These are phyloP conservation scores for Fregata magnificens DNA, from an alignment of 2,113 vertebrate genomes.

Conservation along the genomic window DNA sequence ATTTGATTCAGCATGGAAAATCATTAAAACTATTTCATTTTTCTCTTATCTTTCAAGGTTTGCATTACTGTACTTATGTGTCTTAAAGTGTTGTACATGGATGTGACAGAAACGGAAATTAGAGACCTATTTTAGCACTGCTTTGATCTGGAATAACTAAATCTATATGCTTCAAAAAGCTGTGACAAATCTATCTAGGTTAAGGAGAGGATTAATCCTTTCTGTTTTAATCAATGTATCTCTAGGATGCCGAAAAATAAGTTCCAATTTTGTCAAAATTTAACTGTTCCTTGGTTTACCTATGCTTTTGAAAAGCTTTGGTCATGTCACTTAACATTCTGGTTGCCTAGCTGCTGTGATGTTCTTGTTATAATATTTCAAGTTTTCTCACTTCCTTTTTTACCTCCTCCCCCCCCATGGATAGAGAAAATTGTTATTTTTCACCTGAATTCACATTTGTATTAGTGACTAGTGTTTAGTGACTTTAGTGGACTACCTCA, in stretches of 20 bases:
- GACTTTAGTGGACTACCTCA: neutral
- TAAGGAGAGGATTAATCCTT: neutral
- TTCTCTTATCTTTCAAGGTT: neutral
- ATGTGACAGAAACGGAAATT: neutral
- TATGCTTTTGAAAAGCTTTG: neutral
- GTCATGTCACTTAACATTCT: neutral
- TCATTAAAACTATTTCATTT: neutral
- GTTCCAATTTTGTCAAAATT: neutral
- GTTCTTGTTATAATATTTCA: neutral
- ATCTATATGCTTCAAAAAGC: neutral
- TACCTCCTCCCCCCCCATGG: fast-evolving
- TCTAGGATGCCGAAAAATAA: neutral
- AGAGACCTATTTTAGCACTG: neutral
- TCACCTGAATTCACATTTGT: neutral
- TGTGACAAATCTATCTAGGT: neutral
- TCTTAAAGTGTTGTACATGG: neutral
- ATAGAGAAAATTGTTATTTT: neutral
- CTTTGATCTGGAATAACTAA: neutral
- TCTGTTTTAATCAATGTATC: neutral
- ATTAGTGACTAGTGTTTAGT: neutral
- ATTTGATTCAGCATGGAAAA: neutral
- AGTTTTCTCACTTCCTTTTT: neutral
- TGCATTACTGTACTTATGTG: neutral
- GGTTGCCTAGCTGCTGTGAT: neutral
- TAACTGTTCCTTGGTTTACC: neutral